Conservation (phyloP, 2,888 invertebrate species). For the Tinea pellionella region DNA sequence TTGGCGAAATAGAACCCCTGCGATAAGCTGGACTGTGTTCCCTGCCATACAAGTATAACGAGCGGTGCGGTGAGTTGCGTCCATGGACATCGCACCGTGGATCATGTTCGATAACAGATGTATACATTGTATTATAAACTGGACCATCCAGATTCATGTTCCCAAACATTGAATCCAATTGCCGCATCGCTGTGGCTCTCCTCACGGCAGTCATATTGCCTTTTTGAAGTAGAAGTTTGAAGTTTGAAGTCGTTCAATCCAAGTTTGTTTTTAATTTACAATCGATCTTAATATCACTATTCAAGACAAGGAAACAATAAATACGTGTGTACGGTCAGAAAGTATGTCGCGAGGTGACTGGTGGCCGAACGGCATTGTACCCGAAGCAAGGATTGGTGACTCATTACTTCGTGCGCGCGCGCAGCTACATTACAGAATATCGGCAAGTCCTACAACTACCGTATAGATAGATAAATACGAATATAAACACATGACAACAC, state of each 20-base stretch:
- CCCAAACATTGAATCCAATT: conserved; percentile 78
- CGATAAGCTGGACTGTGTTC: conserved; percentile 69
- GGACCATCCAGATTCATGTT: conserved; percentile 71
- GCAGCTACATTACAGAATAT: conserved; percentile 51
- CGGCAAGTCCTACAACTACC: conserved; percentile 53
- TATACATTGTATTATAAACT: conserved; percentile 49
- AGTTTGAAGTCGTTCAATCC: no score
- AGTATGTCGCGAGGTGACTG: conserved; percentile 65
- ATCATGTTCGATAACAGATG: conserved; percentile 68
- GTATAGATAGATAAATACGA: conserved; percentile 4
- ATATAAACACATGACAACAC: conserved; percentile 3
- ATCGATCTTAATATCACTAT: conserved; percentile 2
- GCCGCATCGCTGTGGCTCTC: conserved; percentile 75
- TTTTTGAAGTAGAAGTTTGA: neutral
- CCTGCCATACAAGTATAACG: conserved; percentile 52
- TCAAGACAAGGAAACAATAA: conserved; percentile 7
- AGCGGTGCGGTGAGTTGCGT: conserved; percentile 39
- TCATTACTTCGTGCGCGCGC: conserved; percentile 55
- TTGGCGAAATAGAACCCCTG: conserved; percentile 64
- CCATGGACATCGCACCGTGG: conserved; percentile 81
- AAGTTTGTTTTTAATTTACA: neutral
- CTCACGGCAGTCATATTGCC: conserved; percentile 64
- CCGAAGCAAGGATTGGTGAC: conserved; percentile 56
- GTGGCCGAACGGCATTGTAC: conserved; percentile 58
- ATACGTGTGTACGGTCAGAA: conserved; percentile 53